A percentile compares a stretch with the other conserved stretches of the same genome.
phyloP scores from a whole-genome alignment of 2,888 invertebrate genomes.

The Sinelater perroti region DNA sequence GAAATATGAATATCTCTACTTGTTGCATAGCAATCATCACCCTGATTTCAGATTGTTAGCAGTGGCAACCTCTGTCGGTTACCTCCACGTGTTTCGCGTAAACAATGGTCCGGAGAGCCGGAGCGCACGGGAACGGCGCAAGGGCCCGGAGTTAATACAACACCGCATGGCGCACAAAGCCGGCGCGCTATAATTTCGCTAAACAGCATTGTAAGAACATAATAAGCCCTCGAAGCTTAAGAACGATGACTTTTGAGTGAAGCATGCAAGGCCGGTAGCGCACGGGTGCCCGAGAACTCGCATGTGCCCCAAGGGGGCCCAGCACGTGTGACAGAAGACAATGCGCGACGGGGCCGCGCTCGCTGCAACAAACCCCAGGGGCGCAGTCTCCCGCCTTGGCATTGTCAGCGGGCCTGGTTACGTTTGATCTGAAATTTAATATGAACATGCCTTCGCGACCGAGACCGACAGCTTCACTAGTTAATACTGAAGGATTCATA shows the following conservation, averaged over 20 bases:
- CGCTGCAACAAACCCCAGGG: slow-evolving; percentile 43
- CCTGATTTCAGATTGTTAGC: no score
- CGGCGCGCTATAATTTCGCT: slow-evolving; percentile 1
- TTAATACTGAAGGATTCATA: no score
- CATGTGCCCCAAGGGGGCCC: slow-evolving; percentile 42
- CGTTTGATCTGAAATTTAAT: slow-evolving; percentile 48
- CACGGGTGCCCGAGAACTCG: slow-evolving; percentile 48
- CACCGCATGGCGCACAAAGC: neutral
- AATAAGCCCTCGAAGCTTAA: slow-evolving; percentile 32
- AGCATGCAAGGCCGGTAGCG: slow-evolving; percentile 42
- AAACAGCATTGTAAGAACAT: slow-evolving; percentile 18
- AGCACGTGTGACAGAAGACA: slow-evolving; percentile 50
- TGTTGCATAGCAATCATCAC: no score
- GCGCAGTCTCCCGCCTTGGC: slow-evolving; percentile 47
- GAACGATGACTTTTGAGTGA: slow-evolving; percentile 33
- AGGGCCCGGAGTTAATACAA: neutral
- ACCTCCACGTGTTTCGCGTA: no score
- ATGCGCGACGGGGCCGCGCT: slow-evolving; percentile 42
- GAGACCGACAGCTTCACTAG: no score
- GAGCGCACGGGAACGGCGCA: no score
- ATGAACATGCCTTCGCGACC: slow-evolving; percentile 16
- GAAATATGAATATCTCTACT: no score
- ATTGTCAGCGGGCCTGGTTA: slow-evolving; percentile 45
- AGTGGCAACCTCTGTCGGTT: no score
- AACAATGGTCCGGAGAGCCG: no score